These are phyloP conservation scores for Nematolebias whitei DNA, from an alignment of 2,113 vertebrate species.

Conservation along the genomic window DNA sequence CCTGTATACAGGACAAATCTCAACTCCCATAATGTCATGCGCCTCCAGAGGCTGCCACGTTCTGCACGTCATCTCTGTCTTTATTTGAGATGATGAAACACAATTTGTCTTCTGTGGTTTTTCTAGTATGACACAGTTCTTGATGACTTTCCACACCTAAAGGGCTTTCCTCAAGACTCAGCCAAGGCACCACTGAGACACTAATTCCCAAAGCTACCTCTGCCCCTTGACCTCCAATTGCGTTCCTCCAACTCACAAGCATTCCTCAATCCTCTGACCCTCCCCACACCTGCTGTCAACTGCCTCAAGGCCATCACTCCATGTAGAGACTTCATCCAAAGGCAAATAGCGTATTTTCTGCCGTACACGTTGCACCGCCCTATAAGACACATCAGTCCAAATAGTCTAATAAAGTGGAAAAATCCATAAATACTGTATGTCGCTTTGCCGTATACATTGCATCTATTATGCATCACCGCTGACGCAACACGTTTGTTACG, in stretches of 20 bases:
- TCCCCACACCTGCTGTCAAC: slow-evolving; percentile 60
- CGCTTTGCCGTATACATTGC: too few relatives aligned
- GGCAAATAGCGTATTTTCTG: too few relatives aligned
- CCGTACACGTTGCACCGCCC: too few relatives aligned
- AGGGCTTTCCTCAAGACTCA: slow-evolving; percentile 57
- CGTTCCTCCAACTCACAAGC: slow-evolving; percentile 28
- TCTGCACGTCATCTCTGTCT: slow-evolving; percentile 1
- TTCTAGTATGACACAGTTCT: slow-evolving; percentile 30
- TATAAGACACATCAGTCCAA: too few relatives aligned
- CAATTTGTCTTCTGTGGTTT: background rate
- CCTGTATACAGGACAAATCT: slow-evolving; percentile 40
- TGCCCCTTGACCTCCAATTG: slow-evolving; percentile 15
- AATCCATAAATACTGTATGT: too few relatives aligned
- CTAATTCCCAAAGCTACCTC: slow-evolving; percentile 64
- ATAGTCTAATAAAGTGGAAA: too few relatives aligned
- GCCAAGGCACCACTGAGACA: slow-evolving; percentile 72
- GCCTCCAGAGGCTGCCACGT: slow-evolving; percentile 12
- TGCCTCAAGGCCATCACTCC: slow-evolving; percentile 44
- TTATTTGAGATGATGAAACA: slow-evolving; percentile 1
- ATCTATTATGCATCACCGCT: too few relatives aligned
- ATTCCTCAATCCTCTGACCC: slow-evolving; percentile 57
- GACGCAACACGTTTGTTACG: too few relatives aligned
- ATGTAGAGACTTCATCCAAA: slow-evolving; percentile 30
- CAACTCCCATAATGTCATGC: slow-evolving; percentile 36
- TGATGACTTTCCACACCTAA: slow-evolving; percentile 54